Base-by-base conservation (phyloP, 2,113 vertebrate genomes). In the Electrona antarctica region DNA sequence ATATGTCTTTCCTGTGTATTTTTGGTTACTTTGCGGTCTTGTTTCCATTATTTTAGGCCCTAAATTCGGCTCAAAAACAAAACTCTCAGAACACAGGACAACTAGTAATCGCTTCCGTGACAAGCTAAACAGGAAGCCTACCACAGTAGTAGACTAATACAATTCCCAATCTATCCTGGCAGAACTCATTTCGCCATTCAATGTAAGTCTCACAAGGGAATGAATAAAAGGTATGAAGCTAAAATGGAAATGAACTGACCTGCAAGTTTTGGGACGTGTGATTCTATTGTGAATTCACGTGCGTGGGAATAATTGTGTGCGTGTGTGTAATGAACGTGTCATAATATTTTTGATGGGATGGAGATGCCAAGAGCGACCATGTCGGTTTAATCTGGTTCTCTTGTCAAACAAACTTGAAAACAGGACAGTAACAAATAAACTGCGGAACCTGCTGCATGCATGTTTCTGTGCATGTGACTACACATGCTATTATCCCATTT, bases 371-470 rank as follows among this genome's bases (percentile, higher is more conserved):
- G 54, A 74, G 68, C 77, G 69, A 73, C 73, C 77, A 62, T 52
- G 45, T 66, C 11, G 28, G 63, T 81, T 64, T 84, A 79, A 83
- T 79, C 73, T 41, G 4, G 57, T 54, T 29, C 15, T 56, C 10
- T 76, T 83, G 81, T 83, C 84, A 85, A 83, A 85, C 80, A 73
- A 69, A 61, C 50, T 85, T 73, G 70, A 70, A 29, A 21, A 70
- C 74, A 45, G 69, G 69, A 81, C 67, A 28, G 33, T 54, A 58
- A 74, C 60, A 63, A 50, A 12, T 67, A 71, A 74, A 66, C 60
- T 29, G 28, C 15, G 46, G 48, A 56, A 45, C 33, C 28, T n/a
- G 33, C 1, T 14, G 6, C 33, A 7, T 2, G 64, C 21, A 21
- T 66, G 63, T 41, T 9, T 60, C 9, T 29, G 0, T 60, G 28